Base-by-base conservation (phyloP, 2,888 invertebrate species). In the Sphaeridia pumilis region DNA sequence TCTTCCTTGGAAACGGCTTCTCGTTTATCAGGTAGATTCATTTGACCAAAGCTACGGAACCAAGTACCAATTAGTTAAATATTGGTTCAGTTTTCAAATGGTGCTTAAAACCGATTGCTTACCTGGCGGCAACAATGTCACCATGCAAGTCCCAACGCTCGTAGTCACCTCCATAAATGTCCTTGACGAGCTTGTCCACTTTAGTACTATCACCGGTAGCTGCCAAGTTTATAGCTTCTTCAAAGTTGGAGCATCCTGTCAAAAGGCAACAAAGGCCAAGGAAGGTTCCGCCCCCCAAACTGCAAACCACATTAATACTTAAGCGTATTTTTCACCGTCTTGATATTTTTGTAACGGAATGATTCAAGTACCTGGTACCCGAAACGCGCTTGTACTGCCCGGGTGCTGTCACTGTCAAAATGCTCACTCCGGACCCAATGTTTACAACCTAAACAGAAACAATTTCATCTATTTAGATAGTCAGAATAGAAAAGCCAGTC, bases 141-240 rank as follows among this genome's bases (percentile, higher is more conserved):
- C 93, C 95, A 2, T 87, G 84, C 59, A 98, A 76, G 1, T 85
- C 85, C 70, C 97, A 95, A 60, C 86, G 78, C 50, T 83, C 82
- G 70, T 98, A 98, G 72, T 93, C 93, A 0, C 95, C 95, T 0
- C 97, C 97, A 70, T 98, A 97, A 65, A 97, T 97, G 69, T 98
- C 97, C 57, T 81, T 79, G 5, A 97, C 92, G 49, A 97, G 78
- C 71, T 95, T 97, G 73, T 97, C 97, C 0, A 93, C 90, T 56
- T 82, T 81, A 4, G 83, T 86, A 71, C 88, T 90, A 74, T 97
- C 94, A 0, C 97, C 97, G 48, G 82, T 76, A 0, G 93, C 87
- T 1, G 97, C 97, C 53, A 97, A 74, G 58, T 50, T 17, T 36
- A 58, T 58, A n/a, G 58, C 58, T 44, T 58, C 58, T 50, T 58